Evolutionary conservation across 2,888 invertebrate genomes (phyloP).

Genomic region (Ectobius pallidus): DNA sequence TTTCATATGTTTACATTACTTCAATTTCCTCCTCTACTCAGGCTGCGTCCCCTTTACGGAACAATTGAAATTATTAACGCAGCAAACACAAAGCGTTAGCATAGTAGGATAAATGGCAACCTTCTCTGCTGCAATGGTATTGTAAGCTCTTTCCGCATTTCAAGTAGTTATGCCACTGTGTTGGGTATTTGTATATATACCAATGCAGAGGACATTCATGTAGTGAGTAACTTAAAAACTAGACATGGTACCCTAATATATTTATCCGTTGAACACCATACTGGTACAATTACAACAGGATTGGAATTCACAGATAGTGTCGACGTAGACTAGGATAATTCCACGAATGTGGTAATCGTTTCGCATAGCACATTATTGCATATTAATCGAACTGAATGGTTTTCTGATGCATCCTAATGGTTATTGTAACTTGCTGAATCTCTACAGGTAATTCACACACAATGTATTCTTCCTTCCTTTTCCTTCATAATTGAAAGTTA

Average conservation of each 20-base stretch:
- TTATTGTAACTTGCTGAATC: too few species aligned
- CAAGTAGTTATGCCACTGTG: not conserved
- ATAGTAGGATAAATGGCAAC: not conserved
- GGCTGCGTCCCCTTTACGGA: not conserved
- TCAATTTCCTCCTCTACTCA: not conserved
- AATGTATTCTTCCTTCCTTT: too few species aligned
- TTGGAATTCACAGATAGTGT: not conserved
- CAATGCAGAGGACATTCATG: too few species aligned
- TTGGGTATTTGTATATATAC: not conserved
- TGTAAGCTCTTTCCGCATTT: not conserved
- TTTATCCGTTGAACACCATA: not conserved
- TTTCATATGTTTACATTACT: not conserved
- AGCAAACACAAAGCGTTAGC: not conserved
- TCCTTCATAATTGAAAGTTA: too few species aligned
- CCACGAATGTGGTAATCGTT: not conserved
- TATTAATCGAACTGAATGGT: too few species aligned
- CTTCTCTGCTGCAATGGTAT: not conserved
- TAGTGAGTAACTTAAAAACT: too few species aligned
- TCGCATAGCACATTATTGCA: too few species aligned
- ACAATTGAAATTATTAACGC: constrained; percentile 14
- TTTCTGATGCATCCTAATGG: too few species aligned
- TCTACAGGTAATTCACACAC: too few species aligned
- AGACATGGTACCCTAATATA: not conserved
- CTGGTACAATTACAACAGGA: not conserved
- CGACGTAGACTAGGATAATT: not conserved